Base-by-base conservation (phyloP, 2,797 vertebrate species). In the Nannoperca australis region DNA sequence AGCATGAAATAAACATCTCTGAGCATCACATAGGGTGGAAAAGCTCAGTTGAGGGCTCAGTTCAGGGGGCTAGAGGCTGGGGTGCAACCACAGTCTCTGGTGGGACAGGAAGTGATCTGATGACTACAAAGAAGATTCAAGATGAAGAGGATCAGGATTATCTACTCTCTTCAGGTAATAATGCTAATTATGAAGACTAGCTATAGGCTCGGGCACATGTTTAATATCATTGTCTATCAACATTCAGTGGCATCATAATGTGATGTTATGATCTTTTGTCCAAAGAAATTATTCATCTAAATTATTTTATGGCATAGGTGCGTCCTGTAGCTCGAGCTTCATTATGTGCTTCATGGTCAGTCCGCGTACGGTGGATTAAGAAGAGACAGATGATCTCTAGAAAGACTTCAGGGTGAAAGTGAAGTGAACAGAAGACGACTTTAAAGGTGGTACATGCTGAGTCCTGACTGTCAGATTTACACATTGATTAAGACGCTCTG, bases 91-190 rank as follows among this genome's bases (percentile, higher is more conserved):
- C 20, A 4, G 53, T 22, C 22, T 27, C 59, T 2, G 18, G 17
- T 20, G 60, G 38, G 51, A 55, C 7, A 7, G 58, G 45, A 68
- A 51, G 24, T 4, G 64, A 73, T 34, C 42, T 20, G 62, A 44
- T 36, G 36, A 80, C n/a, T 0, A 30, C 14, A 5, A 58, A 45
- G 20, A 83, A 70, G 65, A 54, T 27, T 27, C 24, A 27, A 27
- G 24, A 68, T 8, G 70, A 79, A 13, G 63, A 82, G 58, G 70
- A 54, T 36, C 53, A 72, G 38, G 36, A 83, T 15, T 12, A 76
- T 55, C 78, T 88, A 5, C 76, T 88, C 6, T 82, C 64, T 40
- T 87, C 88, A 92, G 94, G 93, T 95, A 90, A 84, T 56, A 38
- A 44, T 27, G 3, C 12, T 22, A 1, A 30, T 8, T 17, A 17